These are phyloP conservation scores for Fistularia tabacaria DNA, from an alignment of 2,797 vertebrate species.

Conservation along the genomic window DNA sequence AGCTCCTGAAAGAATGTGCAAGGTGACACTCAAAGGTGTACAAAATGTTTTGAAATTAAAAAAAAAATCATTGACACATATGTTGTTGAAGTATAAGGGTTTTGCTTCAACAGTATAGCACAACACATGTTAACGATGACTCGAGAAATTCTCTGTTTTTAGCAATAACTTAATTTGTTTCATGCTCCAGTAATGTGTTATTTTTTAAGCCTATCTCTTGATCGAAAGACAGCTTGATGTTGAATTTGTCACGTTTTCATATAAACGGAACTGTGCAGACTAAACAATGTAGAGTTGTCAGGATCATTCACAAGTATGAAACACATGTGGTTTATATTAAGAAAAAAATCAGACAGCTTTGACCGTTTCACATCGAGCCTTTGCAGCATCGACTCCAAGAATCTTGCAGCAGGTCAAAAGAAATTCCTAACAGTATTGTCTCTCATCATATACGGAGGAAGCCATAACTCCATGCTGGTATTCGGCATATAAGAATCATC, in stretches of 20 bases:
- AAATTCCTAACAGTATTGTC: no score
- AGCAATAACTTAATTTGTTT: slow-evolving; percentile 51
- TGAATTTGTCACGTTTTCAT: slow-evolving; percentile 71
- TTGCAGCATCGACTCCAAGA: slow-evolving; percentile 6
- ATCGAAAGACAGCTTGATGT: slow-evolving; percentile 58
- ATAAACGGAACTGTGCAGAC: slow-evolving; percentile 64
- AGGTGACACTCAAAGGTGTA: background rate
- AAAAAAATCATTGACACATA: background rate
- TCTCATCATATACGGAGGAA: no score
- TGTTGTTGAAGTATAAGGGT: background rate
- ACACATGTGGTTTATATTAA: slow-evolving; percentile 61
- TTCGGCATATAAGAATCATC: no score
- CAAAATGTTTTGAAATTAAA: background rate
- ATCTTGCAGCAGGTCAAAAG: slow-evolving; percentile 4
- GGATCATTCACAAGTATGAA: slow-evolving; percentile 42
- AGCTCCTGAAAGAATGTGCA: background rate
- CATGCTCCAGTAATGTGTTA: slow-evolving; percentile 55
- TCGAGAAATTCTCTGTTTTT: slow-evolving; percentile 39
- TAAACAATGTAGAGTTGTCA: slow-evolving; percentile 66
- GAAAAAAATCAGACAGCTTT: slow-evolving; percentile 41
- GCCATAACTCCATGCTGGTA: no score
- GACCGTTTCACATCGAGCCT: slow-evolving; percentile 29
- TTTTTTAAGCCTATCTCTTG: slow-evolving; percentile 49
- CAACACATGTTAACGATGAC: slow-evolving; percentile 31
- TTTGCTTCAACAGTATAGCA: background rate